Conservation (phyloP, 1,140 invertebrate genomes). For the Polyergus mexicanus region DNA sequence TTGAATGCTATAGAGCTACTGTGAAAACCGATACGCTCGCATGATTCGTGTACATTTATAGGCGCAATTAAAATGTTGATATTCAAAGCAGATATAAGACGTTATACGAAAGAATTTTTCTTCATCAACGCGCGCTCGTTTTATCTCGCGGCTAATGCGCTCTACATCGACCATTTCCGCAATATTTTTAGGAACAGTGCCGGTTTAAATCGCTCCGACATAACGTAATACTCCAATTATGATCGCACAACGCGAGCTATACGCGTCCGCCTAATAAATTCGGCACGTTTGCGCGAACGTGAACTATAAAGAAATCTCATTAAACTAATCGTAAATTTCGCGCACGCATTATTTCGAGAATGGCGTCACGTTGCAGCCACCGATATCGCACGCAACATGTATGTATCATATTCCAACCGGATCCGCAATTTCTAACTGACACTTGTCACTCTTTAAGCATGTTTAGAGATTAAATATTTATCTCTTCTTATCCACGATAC, state of each 20-base stretch:
- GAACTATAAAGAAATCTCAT: background rate
- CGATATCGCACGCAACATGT: background rate
- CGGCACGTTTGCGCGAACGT: background rate
- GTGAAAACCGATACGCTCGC: conserved; percentile 41
- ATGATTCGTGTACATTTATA: conserved; percentile 27
- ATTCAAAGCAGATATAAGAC: conserved; percentile 5
- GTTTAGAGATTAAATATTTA: conserved; percentile 46
- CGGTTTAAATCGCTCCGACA: conserved; percentile 3
- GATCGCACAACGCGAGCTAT: background rate
- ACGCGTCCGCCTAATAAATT: conserved; percentile 22
- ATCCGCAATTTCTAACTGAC: conserved; percentile 3
- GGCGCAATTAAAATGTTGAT: conserved; percentile 68
- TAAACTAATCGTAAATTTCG: conserved; percentile 21
- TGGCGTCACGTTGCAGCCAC: no score
- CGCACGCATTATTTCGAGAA: no score
- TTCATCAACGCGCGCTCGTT: background rate
- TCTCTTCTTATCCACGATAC: background rate
- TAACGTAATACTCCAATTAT: conserved; percentile 32
- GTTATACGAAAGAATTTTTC: background rate
- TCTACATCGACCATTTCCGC: conserved; percentile 47
- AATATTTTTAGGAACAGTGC: conserved; percentile 25
- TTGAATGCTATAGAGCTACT: conserved; percentile 7
- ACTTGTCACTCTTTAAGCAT: background rate
- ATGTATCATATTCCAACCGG: conserved; percentile 14
- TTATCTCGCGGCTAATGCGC: conserved; percentile 45